A percentile compares a stretch with the other conserved stretches of the same genome.
Evolutionary conservation across 2,113 vertebrate genomes (phyloP).

Genomic region (Phalacrocorax pelagicus): DNA sequence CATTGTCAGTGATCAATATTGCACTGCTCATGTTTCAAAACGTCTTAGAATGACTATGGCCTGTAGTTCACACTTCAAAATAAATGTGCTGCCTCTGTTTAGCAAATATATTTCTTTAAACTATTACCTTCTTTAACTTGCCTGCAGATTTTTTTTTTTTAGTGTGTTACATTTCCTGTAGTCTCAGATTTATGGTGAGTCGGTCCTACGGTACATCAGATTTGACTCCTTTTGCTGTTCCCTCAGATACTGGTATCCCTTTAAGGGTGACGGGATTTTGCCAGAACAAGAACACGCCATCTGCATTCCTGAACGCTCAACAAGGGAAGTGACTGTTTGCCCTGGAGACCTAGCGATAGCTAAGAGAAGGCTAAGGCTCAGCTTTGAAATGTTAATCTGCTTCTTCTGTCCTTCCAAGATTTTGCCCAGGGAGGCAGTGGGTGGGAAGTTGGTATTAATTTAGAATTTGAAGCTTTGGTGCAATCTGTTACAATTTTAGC

Average conservation of each 20-base stretch:
- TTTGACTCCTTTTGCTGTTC: background rate
- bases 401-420: conserved; percentile 32
- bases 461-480: conserved; percentile 35
- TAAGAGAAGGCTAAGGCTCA: background rate
- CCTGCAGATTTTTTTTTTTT: background rate
- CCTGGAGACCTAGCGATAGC: conserved; percentile 35
- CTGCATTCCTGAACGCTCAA: conserved; percentile 34
- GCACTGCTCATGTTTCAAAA: background rate
- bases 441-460: conserved; percentile 54
- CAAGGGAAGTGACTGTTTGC: conserved; percentile 43
- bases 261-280: background rate
- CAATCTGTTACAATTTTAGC: conserved; percentile 46
- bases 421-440: conserved; percentile 41
- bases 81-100: background rate
- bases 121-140: background rate
- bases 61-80: background rate
- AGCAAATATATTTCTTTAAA: background rate
- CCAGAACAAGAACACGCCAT: background rate
- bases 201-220: background rate
- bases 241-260: background rate
- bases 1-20: background rate
- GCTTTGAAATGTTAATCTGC: conserved; percentile 61
- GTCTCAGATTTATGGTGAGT: background rate
- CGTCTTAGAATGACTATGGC: background rate
- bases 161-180: background rate